Percentiles rank a stretch among this genome's conserved stretches.
phyloP scores from a whole-genome alignment of 2,888 invertebrate genomes.

The Cheilosia variabilis region DNA sequence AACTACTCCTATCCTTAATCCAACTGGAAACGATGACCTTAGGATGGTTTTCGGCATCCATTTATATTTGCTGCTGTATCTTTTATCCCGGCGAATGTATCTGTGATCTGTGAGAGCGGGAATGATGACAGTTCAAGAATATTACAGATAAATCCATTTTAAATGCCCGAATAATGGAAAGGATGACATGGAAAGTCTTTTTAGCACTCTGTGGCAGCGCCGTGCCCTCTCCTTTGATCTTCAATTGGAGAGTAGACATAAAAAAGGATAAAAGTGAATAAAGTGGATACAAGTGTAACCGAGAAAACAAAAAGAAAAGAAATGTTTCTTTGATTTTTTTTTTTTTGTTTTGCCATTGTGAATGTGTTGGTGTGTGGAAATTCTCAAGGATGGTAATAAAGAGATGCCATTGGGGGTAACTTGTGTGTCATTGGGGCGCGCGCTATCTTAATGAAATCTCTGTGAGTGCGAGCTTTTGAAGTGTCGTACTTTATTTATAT shows the following conservation, averaged over 20 bases:
- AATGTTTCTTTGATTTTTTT: conserved; percentile 33
- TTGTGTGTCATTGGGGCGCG: conserved; percentile 20
- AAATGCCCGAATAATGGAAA: conserved; percentile 73
- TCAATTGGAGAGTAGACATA: background rate
- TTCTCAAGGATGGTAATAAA: conserved; percentile 40
- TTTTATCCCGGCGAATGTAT: background rate
- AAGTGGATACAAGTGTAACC: background rate
- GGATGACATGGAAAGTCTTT: conserved; percentile 74
- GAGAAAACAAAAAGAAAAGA: conserved; percentile 10
- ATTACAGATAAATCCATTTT: conserved; percentile 74
- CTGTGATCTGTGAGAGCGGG: conserved; percentile 3
- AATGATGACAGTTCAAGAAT: conserved; percentile 69
- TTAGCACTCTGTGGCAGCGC: conserved; percentile 58
- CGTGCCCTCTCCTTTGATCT: conserved; percentile 8
- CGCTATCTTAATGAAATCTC: conserved; percentile 44
- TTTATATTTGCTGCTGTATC: background rate
- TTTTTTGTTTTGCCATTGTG: background rate
- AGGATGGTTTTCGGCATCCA: background rate
- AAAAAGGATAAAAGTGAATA: conserved; percentile 33
- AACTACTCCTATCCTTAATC: conserved; percentile 59
- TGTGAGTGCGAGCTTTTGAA: conserved; percentile 10
- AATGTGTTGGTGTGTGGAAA: conserved; percentile 6
- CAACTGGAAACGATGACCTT: conserved; percentile 49
- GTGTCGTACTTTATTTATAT: conserved; percentile 15
- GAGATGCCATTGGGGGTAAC: conserved; percentile 43